These are phyloP conservation scores for Elgaria multicarinata DNA, from an alignment of 2,113 vertebrate species.

Conservation along the genomic window DNA sequence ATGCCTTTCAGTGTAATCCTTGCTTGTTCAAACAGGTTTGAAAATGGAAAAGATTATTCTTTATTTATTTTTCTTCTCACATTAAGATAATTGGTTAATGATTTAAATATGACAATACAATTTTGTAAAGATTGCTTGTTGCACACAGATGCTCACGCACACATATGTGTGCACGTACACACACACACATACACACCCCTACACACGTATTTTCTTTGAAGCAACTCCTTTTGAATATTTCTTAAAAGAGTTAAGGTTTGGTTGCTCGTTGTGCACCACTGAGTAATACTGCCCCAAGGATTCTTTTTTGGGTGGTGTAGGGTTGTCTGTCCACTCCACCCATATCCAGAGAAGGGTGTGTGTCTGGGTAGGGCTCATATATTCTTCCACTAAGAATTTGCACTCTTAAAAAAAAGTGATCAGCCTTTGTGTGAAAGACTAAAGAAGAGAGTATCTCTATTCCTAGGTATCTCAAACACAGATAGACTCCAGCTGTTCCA, in stretches of 20 bases:
- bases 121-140: conserved; percentile 2
- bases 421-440: neutral
- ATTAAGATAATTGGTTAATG: neutral
- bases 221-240: neutral
- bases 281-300: neutral
- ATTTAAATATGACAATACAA: neutral
- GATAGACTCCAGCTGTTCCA: neutral
- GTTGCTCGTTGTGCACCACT: rapidly evolving
- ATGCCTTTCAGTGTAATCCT: conserved; percentile 51
- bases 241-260: neutral
- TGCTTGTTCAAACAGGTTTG: conserved; percentile 73
- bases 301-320: neutral
- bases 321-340: neutral
- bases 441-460: neutral
- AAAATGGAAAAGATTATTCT: neutral
- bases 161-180: neutral
- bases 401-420: neutral
- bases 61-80: neutral
- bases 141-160: neutral
- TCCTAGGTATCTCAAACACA: neutral
- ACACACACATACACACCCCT: neutral
- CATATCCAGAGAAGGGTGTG: neutral
- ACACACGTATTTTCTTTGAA: neutral
- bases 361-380: neutral
- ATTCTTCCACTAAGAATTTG: neutral